These are phyloP conservation scores for Drosophila niveifrons DNA, from an alignment of 2,888 invertebrate species.

Conservation along the genomic window DNA sequence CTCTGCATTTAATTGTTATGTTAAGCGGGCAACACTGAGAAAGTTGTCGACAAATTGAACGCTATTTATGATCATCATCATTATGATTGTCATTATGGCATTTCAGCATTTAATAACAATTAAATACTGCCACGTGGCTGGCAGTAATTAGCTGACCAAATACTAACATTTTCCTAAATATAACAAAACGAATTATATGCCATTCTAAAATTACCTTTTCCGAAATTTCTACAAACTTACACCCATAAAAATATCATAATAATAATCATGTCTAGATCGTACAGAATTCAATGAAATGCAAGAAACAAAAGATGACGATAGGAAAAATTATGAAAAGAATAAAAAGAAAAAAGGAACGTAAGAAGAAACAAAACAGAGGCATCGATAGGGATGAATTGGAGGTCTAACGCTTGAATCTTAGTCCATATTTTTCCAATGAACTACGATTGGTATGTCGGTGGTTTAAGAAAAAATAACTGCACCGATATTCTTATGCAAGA, in stretches of 20 bases:
- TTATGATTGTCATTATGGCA: constrained; percentile 36
- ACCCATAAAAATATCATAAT: no score
- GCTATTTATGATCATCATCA: constrained; percentile 26
- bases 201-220: no score
- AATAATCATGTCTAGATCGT: not conserved
- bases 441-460: no score
- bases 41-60: constrained; percentile 53
- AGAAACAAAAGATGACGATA: no score
- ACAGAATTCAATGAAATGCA: not conserved
- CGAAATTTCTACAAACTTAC: not conserved
- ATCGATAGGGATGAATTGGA: not conserved
- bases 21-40: constrained; percentile 60
- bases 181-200: not conserved
- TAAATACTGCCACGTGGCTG: not conserved
- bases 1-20: constrained; percentile 63
- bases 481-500: not conserved
- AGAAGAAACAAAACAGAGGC: not conserved
- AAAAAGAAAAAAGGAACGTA: not conserved
- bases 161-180: not conserved
- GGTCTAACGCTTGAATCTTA: not conserved
- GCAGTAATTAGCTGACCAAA: not conserved
- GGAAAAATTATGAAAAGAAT: no score
- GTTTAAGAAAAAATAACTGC: not conserved
- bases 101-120: constrained; percentile 11
- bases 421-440: not conserved